These are phyloP conservation scores for Erithacus rubecula DNA, from an alignment of 2,797 vertebrate species.

Conservation along the genomic window DNA sequence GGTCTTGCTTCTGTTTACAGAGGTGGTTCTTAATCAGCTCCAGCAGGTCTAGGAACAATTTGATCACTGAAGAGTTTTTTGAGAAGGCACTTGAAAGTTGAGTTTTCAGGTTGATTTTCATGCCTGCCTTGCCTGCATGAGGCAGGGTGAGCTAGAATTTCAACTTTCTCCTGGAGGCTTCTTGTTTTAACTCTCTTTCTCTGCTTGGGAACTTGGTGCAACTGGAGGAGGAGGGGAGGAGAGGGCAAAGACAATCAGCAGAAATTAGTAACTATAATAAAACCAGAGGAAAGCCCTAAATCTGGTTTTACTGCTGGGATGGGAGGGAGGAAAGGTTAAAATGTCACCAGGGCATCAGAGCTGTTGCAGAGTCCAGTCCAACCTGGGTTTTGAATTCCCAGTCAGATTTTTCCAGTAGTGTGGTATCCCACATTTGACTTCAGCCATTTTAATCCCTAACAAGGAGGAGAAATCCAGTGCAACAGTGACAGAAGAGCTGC, in stretches of 20 bases:
- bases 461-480: not conserved
- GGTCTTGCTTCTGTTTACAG: not conserved
- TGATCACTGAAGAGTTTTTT: not conserved
- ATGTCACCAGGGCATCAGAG: not conserved
- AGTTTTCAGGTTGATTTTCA: not conserved
- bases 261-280: not conserved
- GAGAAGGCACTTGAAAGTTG: not conserved
- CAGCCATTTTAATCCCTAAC: not conserved
- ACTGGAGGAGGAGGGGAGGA: not conserved
- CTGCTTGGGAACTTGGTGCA: not conserved
- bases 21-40: not conserved
- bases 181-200: not conserved
- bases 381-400: not conserved
- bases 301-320: not conserved
- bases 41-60: not conserved
- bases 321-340: not conserved
- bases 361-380: not conserved
- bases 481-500: not conserved
- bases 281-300: not conserved
- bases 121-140: not conserved
- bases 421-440: not conserved
- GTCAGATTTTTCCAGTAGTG: not conserved
- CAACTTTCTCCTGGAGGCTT: not conserved
- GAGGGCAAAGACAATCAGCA: not conserved
- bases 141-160: not conserved